Base-by-base conservation (phyloP, 2,888 invertebrate genomes). In the Mesorhabditis sp. region DNA sequence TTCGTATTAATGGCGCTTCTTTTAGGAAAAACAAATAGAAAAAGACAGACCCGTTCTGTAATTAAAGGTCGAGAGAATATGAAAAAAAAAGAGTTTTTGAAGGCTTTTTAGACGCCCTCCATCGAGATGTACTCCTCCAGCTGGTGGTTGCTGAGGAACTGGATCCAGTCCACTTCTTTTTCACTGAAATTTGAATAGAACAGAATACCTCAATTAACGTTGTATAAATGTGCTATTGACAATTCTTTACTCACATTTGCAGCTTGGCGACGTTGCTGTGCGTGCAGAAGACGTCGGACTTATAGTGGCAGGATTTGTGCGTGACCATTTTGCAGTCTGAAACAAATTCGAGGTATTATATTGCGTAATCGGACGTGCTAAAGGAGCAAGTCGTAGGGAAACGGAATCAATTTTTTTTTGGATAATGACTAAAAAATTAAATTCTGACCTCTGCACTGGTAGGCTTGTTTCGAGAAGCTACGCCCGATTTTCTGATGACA, bases 381-480 rank as follows among this genome's bases (percentile, higher is more conserved):
- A 28, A 28, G 28, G 28, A 1, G 28, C 2, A 28, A 28, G 2
- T 28, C 1, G 2, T 28, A 28, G 28, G n/a, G n/a, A n/a, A n/a
- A n/a, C n/a, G n/a, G n/a, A n/a, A n/a, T n/a, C n/a, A n/a, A n/a
- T n/a, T n/a, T n/a, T n/a, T n/a, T n/a, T n/a, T n/a, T n/a, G n/a
- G n/a, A n/a, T n/a, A n/a, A n/a, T n/a, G n/a, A n/a, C n/a, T n/a
- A n/a, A n/a, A n/a, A n/a, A n/a, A n/a, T n/a, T n/a, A n/a, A n/a
- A 13, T 44, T 44, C 71, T 65, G 41, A 85, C 85, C 85, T 80
- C 86, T 72, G 69, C 86, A 86, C 71, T 86, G 86, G 71, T 86
- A 86, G 45, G 84, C 85, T 70, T 86, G 85, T 67, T 82, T 85
- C 4, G 81, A 80, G 73, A 86, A 84, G 63, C 82, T 83, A 58